Percentiles rank a stretch among this genome's conserved stretches.
These are phyloP conservation scores for Patiria miniata DNA, from an alignment of 35 echinoderm and acorn worm genomes.

Conservation along the genomic window DNA sequence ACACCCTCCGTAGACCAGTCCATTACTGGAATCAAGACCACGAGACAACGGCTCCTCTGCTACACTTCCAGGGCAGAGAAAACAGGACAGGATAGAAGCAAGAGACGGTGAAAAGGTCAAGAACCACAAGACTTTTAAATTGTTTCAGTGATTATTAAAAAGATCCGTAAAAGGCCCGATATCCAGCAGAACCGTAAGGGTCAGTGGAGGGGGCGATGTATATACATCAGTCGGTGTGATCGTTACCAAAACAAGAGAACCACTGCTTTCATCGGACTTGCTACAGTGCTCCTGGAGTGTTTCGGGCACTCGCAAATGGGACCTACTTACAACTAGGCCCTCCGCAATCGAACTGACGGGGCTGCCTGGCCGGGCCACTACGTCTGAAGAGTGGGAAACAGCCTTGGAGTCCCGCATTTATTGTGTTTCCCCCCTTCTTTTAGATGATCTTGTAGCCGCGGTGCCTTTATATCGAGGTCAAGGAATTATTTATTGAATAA, in stretches of 20 bases:
- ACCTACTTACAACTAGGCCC: background rate
- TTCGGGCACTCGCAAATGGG: background rate
- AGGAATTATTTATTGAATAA: constrained; percentile 20
- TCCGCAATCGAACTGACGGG: no score
- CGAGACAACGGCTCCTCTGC: background rate
- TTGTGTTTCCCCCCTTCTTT: background rate
- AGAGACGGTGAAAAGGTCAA: background rate
- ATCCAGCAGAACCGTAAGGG: background rate
- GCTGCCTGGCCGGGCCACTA: background rate
- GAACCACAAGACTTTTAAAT: background rate
- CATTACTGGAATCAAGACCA: constrained; percentile 9
- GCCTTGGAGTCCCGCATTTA: background rate
- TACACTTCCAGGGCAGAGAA: no score
- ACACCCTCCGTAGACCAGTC: background rate
- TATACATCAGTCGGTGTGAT: background rate
- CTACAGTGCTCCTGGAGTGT: background rate
- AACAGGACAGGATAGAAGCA: background rate
- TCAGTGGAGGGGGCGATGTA: background rate
- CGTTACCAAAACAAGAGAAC: background rate
- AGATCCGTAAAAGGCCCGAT: background rate
- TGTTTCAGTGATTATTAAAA: constrained; percentile 13
- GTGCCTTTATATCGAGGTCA: background rate
- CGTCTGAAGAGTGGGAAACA: background rate
- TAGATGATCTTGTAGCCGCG: no score
- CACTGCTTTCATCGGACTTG: background rate